Percentiles rank a stretch among this genome's conserved stretches.
phyloP scores from a whole-genome alignment of 2,113 vertebrate genomes.

The Micronycteris hirsuta region DNA sequence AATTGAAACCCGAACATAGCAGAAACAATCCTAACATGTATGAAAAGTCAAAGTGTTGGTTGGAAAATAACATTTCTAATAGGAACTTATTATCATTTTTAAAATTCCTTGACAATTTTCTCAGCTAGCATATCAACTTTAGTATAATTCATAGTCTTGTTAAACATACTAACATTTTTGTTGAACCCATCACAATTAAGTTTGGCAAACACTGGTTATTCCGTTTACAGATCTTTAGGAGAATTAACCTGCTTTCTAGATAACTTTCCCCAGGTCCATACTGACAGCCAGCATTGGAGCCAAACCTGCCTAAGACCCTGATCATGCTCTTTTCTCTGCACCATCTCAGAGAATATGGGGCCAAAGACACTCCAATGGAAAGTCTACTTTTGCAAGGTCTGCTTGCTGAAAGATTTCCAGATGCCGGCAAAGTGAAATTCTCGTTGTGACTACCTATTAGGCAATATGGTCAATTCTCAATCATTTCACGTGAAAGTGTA shows the following conservation, averaged over 20 bases:
- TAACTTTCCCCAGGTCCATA: not conserved
- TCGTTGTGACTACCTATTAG: not conserved
- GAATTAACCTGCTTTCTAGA: not conserved
- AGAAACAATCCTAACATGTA: not conserved
- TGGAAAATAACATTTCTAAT: not conserved
- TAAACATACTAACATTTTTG: slow-evolving; percentile 1
- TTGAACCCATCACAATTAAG: not conserved
- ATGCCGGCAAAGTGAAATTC: not conserved
- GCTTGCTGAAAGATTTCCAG: not conserved
- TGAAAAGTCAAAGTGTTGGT: slow-evolving; percentile 16
- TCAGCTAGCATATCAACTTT: not conserved
- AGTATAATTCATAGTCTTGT: not conserved
- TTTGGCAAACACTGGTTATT: not conserved
- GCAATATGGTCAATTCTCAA: not conserved
- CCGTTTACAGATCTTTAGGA: not conserved
- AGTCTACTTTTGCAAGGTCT: not conserved
- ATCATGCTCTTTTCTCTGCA: not conserved
- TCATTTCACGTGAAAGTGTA: not conserved
- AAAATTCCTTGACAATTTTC: not conserved
- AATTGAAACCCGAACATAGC: not conserved
- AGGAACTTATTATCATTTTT: not conserved
- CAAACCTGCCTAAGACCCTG: not conserved
- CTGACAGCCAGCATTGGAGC: not conserved
- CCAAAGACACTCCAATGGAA: not conserved
- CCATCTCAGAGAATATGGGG: not conserved